These are phyloP conservation scores for Petrophora chlorosata DNA, from an alignment of 2,888 invertebrate genomes.

Conservation along the genomic window DNA sequence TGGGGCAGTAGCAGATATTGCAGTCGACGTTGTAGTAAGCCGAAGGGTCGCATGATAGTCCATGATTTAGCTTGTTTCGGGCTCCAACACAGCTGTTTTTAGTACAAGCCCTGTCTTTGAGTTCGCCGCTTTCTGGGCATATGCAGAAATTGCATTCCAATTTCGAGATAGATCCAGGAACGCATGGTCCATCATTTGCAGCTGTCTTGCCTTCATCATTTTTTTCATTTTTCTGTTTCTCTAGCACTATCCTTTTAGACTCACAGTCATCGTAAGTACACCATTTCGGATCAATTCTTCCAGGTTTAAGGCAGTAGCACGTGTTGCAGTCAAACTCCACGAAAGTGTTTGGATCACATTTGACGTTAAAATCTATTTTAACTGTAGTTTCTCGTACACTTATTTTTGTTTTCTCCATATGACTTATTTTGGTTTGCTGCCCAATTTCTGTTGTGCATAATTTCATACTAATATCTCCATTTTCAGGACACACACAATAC, in stretches of 20 bases:
- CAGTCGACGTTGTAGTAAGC: constrained; percentile 72
- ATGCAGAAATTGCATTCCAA: constrained; percentile 74
- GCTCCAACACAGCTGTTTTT: constrained; percentile 55
- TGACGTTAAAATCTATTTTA: constrained; percentile 45
- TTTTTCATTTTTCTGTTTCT: constrained; percentile 41
- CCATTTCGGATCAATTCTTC: constrained; percentile 70
- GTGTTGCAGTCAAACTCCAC: constrained; percentile 72
- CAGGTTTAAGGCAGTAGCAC: constrained; percentile 69
- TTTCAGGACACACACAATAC: constrained; percentile 66
- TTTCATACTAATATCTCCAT: constrained; percentile 50
- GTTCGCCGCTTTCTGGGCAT: constrained; percentile 61
- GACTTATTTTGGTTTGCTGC: too few relatives aligned
- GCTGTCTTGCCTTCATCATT: constrained; percentile 12
- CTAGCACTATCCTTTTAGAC: constrained; percentile 52
- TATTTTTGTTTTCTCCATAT: constrained; percentile 11
- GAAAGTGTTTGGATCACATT: constrained; percentile 68
- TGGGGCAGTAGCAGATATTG: constrained; percentile 69
- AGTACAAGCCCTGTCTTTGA: constrained; percentile 61
- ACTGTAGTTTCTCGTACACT: background rate
- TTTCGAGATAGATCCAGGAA: constrained; percentile 62
- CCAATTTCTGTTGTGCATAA: constrained; percentile 51
- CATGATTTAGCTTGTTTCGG: constrained; percentile 31
- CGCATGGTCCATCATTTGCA: constrained; percentile 46
- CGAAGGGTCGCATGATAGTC: constrained; percentile 64
- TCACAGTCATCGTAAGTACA: constrained; percentile 73